Evolutionary conservation across 2,797 vertebrate genomes (phyloP), one percentile per base, ranked within the genome.

Genomic region (Semotilus atromaculatus): DNA sequence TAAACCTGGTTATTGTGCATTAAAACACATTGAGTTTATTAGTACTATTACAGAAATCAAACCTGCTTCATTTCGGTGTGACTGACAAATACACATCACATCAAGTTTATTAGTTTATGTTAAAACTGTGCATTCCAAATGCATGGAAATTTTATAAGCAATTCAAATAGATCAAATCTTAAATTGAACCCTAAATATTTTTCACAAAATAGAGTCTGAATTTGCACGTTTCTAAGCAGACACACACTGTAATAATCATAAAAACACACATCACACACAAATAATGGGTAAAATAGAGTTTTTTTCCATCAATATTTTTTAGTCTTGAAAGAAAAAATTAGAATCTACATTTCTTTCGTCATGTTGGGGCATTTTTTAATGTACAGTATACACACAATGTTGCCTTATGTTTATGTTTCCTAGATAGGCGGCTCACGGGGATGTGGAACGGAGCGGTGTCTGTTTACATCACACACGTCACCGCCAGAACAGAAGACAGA

Each of bases 391-490:
- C 40, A 43, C 11, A 11, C 3, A 3, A 10, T 3, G 40, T 43
- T 43, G 40, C 10, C 40, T 11, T 43, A 3, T 43, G 40, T 43
- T 43, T 43, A 45, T 3, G 11, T 14, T 14, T 4, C 43, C 43
- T 13, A 45, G 43, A 13, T 45, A 1, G 43, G 11, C 13, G 0
- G 16, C 80, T 72, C 36, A 43, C 80, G 21, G 60, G 81, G 86
- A 86, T 78, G 83, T 78, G 48, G 53, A 31, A 6, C 19, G 8
- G 8, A 55, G 48, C 66, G 94, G 86, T 82, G 55, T 73, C 81
- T 89, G 90, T 90, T 75, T 85, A 84, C 84, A 91, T 94, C 92
- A 91, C 92, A 93, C 89, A 91, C 91, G 91, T 93, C 89, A 92
- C 86, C 84, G 86, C 86, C 88, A 88, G 84, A 89, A 90, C 90